Conservation (phyloP, 1,140 invertebrate species). For the Zelostemma sp. region DNA sequence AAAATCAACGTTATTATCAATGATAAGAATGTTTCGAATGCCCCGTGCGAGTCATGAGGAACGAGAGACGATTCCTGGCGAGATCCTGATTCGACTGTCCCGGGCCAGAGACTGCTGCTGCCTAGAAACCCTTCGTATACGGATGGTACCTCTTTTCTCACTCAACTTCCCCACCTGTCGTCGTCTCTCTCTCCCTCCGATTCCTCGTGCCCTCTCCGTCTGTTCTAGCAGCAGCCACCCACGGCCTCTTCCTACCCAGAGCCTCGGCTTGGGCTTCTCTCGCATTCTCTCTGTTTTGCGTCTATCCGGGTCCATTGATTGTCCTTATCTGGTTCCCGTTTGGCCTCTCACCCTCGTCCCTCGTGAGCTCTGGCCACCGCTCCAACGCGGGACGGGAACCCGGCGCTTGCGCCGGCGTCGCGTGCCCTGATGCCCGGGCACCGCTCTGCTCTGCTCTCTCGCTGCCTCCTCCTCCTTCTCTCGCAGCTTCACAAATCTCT, state of each 20-base stretch:
- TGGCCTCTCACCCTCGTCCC: conserved; percentile 45
- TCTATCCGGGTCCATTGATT: conserved; percentile 31
- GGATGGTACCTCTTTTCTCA: conserved; percentile 50
- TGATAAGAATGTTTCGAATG: too few relatives aligned
- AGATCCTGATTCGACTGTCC: conserved; percentile 57
- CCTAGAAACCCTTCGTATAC: conserved; percentile 64
- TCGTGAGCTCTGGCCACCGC: conserved; percentile 33
- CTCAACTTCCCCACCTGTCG: conserved; percentile 37
- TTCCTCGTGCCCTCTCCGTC: background rate
- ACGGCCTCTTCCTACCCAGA: conserved; percentile 9
- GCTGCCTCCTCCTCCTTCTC: conserved; percentile 13
- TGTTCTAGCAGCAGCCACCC: conserved; percentile 16
- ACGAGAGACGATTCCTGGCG: too few relatives aligned
- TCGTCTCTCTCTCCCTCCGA: conserved; percentile 21
- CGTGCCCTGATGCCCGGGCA: conserved; percentile 64
- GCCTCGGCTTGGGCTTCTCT: conserved; percentile 4
- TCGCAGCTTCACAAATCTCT: conserved; percentile 53
- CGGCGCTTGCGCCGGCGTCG: conserved; percentile 50
- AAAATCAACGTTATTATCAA: too few relatives aligned
- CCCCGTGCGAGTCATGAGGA: too few relatives aligned
- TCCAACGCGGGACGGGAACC: conserved; percentile 21
- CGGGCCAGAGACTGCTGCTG: conserved; percentile 66
- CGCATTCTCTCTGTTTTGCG: conserved; percentile 29
- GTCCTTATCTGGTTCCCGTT: conserved; percentile 20
- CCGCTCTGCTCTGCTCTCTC: conserved; percentile 18